Evolutionary conservation across 2,888 invertebrate species (phyloP).

Genomic region (Caradrina kadenii): DNA sequence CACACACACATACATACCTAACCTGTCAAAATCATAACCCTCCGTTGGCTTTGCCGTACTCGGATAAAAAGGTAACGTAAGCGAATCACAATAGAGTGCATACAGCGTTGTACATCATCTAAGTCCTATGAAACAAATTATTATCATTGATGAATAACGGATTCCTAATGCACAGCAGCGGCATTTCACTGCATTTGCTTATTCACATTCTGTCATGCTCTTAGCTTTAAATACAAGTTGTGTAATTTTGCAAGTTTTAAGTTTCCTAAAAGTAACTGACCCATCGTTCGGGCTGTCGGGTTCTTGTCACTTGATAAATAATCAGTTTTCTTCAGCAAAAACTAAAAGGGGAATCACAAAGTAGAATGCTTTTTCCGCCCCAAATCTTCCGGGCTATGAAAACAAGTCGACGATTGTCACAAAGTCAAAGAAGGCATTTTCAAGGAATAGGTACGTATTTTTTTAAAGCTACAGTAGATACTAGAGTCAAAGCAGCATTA

Average conservation of each 20-base stretch:
- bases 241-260: neutral
- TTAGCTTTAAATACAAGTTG: neutral
- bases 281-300: neutral
- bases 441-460: neutral
- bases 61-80: too few species aligned
- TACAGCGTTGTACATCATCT: too few species aligned
- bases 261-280: neutral
- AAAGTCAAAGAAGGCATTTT: slow-evolving; percentile 8
- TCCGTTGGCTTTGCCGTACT: too few species aligned
- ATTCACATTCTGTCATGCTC: neutral
- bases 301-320: neutral
- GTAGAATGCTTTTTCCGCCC: slow-evolving; percentile 21
- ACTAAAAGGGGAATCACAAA: slow-evolving; percentile 8
- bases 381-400: slow-evolving; percentile 18
- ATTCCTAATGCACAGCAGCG: too few species aligned
- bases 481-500: neutral
- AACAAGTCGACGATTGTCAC: slow-evolving; percentile 14
- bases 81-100: too few species aligned
- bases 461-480: neutral
- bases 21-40: too few species aligned
- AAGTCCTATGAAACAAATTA: too few species aligned
- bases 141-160: too few species aligned
- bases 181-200: neutral
- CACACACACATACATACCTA: too few species aligned
- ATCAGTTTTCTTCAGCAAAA: slow-evolving; percentile 8